Evolutionary conservation across 2,888 invertebrate genomes (phyloP), one percentile per base, ranked within the genome.

Genomic region (Perizoma affinitatum): DNA sequence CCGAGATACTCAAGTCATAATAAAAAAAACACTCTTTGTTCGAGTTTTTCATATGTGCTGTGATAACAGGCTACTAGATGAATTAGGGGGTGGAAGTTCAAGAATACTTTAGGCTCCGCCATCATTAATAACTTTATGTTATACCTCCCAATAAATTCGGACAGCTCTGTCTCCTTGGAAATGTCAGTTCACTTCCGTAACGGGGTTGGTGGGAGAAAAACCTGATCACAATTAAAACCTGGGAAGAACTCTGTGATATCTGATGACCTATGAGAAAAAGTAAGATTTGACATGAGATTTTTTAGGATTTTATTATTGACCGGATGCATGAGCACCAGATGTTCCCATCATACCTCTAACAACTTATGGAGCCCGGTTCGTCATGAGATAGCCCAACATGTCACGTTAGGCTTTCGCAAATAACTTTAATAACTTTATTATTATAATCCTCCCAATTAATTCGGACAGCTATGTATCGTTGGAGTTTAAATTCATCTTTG

Each of bases 191-290:
- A 49, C 22, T 38, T 48, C 40, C 36, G 48, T 43, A 43, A 49
- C 54, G 11, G 35, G 48, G 11, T 33, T 36, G 35, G 46, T 50
- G 50, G 54, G 46, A 59, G 54, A 9, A 9, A 44, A 7, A 43
- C 10, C 10, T n/a, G 41, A n/a, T 33, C 5, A 40, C 35, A 48
- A 8, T 7, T 5, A 8, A 43, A 6, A 8, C n/a, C n/a, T n/a
- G n/a, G 8, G 5, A 44, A 44, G 44, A 22, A 10, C 54, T 46
- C 51, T 33, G 42, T 6, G 6, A 4, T 35, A 61, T 64, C 57
- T 73, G 70, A 33, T n/a, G n/a, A n/a, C n/a, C 62, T 76, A 0
- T 5, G 76, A 70, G 78, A n/a, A 78, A 78, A 71, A 66, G 50
- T 54, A 43, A 54, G 8, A 8, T 35, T 36, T 33, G 9, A 4